Percentiles rank a stretch among this genome's conserved stretches.
These are phyloP conservation scores for Tubulanus polymorphus DNA, from an alignment of 2,888 invertebrate genomes.

Conservation along the genomic window DNA sequence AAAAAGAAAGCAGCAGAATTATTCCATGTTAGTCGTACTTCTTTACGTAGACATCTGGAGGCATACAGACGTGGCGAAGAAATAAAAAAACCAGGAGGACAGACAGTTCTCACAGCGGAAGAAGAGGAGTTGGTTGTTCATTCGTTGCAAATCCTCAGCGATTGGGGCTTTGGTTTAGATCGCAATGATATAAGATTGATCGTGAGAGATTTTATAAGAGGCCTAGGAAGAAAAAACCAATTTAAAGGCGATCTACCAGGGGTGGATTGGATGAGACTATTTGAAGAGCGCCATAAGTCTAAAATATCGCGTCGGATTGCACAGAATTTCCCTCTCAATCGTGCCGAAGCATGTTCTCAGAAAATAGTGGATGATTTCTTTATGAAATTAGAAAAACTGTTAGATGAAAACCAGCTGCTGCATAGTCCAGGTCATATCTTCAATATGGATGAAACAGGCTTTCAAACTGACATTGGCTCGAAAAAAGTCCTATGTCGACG, in stretches of 20 bases:
- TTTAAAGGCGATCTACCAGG: not conserved
- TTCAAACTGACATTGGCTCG: constrained; percentile 12
- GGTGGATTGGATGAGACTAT: not conserved
- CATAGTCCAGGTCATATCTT: constrained; percentile 13
- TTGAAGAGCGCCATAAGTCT: constrained; percentile 9
- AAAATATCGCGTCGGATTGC: constrained; percentile 10
- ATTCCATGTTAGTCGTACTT: not conserved
- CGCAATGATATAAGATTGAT: not conserved
- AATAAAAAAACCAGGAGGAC: not conserved
- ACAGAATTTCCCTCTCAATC: constrained; percentile 9
- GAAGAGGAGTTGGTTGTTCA: not conserved
- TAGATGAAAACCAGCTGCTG: too few species aligned
- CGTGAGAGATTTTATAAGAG: not conserved
- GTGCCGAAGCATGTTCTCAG: constrained; percentile 11
- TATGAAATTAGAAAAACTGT: constrained; percentile 9
- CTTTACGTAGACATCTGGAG: not conserved
- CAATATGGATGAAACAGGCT: constrained; percentile 15
- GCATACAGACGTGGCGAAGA: too few species aligned
- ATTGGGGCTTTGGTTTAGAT: not conserved
- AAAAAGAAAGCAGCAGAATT: not conserved
- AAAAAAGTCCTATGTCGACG: constrained; percentile 8
- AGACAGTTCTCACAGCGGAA: not conserved
- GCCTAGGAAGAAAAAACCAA: not conserved
- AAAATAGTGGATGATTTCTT: constrained; percentile 14
- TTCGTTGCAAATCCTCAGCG: not conserved